A percentile compares a stretch with the other conserved stretches of the same genome.
phyloP scores from a whole-genome alignment of 2,113 vertebrate genomes.

The Caloenas nicobarica region DNA sequence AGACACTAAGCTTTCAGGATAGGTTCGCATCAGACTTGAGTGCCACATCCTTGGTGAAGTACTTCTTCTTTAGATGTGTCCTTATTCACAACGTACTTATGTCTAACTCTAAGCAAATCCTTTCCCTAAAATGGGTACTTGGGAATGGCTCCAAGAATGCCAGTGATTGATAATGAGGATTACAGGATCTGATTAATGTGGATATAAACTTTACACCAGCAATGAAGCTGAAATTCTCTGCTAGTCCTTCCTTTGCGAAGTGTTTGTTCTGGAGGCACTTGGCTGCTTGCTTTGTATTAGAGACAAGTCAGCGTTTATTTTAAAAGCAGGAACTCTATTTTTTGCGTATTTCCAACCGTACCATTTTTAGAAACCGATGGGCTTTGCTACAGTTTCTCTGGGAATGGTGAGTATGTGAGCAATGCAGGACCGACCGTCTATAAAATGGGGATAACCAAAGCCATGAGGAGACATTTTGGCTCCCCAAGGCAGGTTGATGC shows the following conservation, averaged over 20 bases:
- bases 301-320: conserved; percentile 38
- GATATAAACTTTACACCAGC: conserved; percentile 15
- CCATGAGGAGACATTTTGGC: neutral
- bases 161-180: conserved; percentile 42
- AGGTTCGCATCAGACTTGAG: neutral
- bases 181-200: conserved; percentile 21
- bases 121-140: conserved; percentile 42
- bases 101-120: conserved; percentile 21
- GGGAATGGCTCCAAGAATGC: conserved; percentile 52
- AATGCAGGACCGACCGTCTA: neutral
- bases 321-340: conserved; percentile 57
- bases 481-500: neutral
- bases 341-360: neutral
- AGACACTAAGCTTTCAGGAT: neutral
- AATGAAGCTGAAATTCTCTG: conserved; percentile 35
- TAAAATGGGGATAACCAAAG: neutral
- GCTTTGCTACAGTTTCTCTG: conserved; percentile 29
- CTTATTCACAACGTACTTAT: conserved; percentile 18
- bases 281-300: conserved; percentile 13
- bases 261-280: conserved; percentile 48
- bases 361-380: conserved; percentile 50
- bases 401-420: conserved; percentile 50
- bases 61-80: neutral
- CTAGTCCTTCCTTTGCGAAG: conserved; percentile 40
- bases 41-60: neutral